phyloP scores from a whole-genome alignment of 2,113 vertebrate species.

The Meriones unguiculatus region DNA sequence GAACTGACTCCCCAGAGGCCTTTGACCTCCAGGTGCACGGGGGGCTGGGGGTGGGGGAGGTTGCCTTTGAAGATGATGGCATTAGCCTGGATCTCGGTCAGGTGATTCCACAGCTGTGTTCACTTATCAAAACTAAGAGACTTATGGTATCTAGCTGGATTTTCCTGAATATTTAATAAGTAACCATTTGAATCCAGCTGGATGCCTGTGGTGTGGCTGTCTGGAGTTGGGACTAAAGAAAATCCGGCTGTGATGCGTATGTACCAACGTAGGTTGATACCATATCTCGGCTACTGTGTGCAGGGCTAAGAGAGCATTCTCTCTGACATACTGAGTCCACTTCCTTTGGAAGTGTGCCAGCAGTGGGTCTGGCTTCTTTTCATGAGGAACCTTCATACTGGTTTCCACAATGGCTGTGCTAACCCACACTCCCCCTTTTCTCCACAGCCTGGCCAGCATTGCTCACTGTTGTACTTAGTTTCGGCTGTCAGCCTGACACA shows the following conservation, averaged over 20 bases:
- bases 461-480: too few relatives aligned
- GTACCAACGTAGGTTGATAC: background rate
- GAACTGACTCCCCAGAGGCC: background rate
- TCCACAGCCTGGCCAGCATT: background rate
- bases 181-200: background rate
- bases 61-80: background rate
- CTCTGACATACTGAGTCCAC: too few relatives aligned
- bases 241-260: background rate
- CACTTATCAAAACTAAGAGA: background rate
- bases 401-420: background rate
- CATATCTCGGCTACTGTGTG: background rate
- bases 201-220: background rate
- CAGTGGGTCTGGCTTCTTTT: too few relatives aligned
- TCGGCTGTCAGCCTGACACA: background rate
- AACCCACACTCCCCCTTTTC: too few relatives aligned
- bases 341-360: background rate
- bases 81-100: background rate
- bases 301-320: too few relatives aligned
- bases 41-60: background rate
- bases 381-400: too few relatives aligned
- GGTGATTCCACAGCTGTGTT: background rate
- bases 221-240: background rate
- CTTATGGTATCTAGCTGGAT: background rate
- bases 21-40: background rate
- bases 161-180: background rate